Evolutionary conservation across 2,113 vertebrate species (phyloP).

Genomic region (Ameiurus melas): DNA sequence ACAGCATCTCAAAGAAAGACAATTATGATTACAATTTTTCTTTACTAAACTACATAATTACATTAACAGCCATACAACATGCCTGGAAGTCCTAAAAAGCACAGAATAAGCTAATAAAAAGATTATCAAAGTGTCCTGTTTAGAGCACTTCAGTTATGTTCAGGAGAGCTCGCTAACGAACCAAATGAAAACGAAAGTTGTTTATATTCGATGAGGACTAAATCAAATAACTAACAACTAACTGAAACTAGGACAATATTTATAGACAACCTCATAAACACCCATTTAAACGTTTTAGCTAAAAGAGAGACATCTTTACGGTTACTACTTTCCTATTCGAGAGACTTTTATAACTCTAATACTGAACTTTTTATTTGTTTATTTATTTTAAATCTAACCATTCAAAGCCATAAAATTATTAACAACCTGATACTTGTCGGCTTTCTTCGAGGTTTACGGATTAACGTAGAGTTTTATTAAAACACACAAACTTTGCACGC

Average conservation of each 20-base stretch:
- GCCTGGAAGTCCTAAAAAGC: neutral
- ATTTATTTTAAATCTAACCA: neutral
- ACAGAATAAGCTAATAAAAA: neutral
- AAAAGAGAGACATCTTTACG: neutral
- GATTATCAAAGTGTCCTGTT: neutral
- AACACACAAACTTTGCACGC: neutral
- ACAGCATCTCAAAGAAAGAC: neutral
- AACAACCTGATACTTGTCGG: neutral
- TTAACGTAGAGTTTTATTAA: neutral
- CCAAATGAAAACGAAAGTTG: slow-evolving; percentile 34
- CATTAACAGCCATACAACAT: neutral
- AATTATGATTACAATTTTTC: neutral
- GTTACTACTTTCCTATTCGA: neutral
- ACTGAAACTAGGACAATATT: neutral
- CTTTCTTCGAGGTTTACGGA: neutral
- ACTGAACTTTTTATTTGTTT: no score
- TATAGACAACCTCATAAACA: neutral
- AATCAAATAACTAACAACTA: neutral
- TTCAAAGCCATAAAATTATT: neutral
- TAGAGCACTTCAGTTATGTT: neutral
- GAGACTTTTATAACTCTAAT: neutral
- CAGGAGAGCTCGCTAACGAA: no score
- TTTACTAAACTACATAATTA: neutral
- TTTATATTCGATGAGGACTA: neutral
- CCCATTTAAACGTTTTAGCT: neutral